phyloP scores from a whole-genome alignment of 1,140 invertebrate genomes.

The Brachionus plicatilis region DNA sequence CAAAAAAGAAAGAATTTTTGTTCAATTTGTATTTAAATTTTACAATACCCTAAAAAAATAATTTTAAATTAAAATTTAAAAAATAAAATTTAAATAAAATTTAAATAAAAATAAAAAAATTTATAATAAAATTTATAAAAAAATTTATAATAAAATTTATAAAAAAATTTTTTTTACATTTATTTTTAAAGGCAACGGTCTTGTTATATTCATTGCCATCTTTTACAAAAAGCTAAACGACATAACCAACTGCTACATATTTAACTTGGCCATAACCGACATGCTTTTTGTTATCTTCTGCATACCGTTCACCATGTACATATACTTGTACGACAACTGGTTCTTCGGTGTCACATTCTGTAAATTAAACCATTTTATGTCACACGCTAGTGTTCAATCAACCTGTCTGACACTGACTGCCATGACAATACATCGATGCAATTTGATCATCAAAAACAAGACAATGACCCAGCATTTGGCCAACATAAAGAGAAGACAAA shows the following conservation, averaged over 20 bases:
- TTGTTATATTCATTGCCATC: conserved; percentile 33
- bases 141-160: too few species aligned
- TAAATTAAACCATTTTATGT: conserved; percentile 37
- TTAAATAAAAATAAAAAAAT: too few species aligned
- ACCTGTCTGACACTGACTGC: conserved; percentile 34
- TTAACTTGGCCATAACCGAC: conserved; percentile 40
- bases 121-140: too few species aligned
- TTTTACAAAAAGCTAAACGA: conserved; percentile 20
- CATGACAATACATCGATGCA: conserved; percentile 38
- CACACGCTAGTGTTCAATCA: conserved; percentile 27
- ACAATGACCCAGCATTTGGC: not conserved
- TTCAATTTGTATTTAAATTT: too few species aligned
- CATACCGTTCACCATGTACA: conserved; percentile 34
- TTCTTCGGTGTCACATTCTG: conserved; percentile 22
- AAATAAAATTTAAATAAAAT: too few species aligned
- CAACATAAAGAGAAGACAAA: conserved; percentile 4
- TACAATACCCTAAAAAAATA: too few species aligned
- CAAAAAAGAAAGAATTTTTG: too few species aligned
- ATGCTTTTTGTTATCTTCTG: conserved; percentile 15
- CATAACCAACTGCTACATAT: conserved; percentile 40
- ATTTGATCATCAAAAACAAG: conserved; percentile 34
- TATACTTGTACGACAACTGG: conserved; percentile 33
- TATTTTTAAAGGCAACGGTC: not conserved
- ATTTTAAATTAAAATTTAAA: too few species aligned
- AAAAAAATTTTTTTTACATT: too few species aligned